phyloP scores from a whole-genome alignment of 2,888 invertebrate species.

The Thera obeliscata region DNA sequence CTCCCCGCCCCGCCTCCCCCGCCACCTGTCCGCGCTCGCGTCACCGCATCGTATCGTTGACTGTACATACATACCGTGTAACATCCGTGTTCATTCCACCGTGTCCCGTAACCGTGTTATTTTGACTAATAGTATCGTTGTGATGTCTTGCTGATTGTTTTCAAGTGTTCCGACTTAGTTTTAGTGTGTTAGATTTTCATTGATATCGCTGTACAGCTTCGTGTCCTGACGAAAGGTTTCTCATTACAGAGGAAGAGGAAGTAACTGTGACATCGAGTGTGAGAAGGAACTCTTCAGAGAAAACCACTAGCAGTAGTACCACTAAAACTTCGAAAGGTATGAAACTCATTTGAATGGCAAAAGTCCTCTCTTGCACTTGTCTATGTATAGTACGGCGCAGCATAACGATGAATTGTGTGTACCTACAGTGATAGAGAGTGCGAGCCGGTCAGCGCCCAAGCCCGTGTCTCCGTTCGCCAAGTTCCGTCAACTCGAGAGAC shows the following conservation, averaged over 20 bases:
- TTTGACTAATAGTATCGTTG: conserved; percentile 79
- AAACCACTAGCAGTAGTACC: conserved; percentile 84
- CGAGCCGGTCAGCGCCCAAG: conserved; percentile 82
- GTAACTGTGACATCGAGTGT: conserved; percentile 79
- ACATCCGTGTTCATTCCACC: conserved; percentile 69
- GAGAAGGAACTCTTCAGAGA: conserved; percentile 80
- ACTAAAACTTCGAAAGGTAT: conserved; percentile 86
- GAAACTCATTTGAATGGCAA: background rate
- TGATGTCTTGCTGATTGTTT: conserved; percentile 75
- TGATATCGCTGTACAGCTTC: background rate
- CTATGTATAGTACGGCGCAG: background rate
- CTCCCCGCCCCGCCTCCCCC: conserved; percentile 44
- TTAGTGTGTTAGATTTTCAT: conserved; percentile 35
- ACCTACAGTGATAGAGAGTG: conserved; percentile 82
- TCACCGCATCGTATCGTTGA: conserved; percentile 56
- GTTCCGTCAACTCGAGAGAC: conserved; percentile 95
- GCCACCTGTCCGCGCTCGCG: conserved; percentile 42
- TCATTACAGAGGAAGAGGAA: conserved; percentile 75
- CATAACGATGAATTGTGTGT: conserved; percentile 2
- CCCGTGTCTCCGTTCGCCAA: conserved; percentile 95
- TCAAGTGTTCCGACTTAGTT: conserved; percentile 62
- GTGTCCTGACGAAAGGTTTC: conserved; percentile 25
- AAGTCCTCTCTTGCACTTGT: background rate
- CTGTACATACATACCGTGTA: conserved; percentile 65
- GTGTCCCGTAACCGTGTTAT: conserved; percentile 77